These are phyloP conservation scores for Aldabrachelys gigantea DNA, from an alignment of 2,113 vertebrate genomes.

Conservation along the genomic window DNA sequence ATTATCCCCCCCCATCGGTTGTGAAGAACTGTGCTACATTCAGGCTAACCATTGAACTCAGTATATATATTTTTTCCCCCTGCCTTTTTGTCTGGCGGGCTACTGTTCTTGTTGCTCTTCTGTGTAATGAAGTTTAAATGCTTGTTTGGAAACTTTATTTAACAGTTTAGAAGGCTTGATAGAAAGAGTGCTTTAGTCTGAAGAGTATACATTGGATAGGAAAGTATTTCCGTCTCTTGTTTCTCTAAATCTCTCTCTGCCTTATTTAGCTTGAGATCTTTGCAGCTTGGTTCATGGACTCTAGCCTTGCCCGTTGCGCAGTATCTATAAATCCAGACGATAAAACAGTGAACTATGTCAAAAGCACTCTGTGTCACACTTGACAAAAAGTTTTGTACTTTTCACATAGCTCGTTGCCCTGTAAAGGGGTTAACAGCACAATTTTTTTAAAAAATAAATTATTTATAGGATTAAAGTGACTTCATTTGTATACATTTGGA, in stretches of 20 bases:
- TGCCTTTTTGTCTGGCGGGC: constrained; percentile 85
- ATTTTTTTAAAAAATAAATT: constrained; percentile 88
- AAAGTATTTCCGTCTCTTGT: constrained; percentile 85
- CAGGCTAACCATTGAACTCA: constrained; percentile 89
- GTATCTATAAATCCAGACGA: constrained; percentile 83
- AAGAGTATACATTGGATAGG: constrained; percentile 89
- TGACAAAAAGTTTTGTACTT: constrained; percentile 90
- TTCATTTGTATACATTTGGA: constrained; percentile 89
- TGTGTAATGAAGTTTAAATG: constrained; percentile 91
- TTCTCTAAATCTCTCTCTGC: constrained; percentile 86
- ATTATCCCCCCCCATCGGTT: constrained; percentile 84
- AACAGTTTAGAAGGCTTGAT: constrained; percentile 94
- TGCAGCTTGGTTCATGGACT: constrained; percentile 91
- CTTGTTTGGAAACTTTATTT: constrained; percentile 94
- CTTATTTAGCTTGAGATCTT: constrained; percentile 90
- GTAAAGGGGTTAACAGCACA: constrained; percentile 87
- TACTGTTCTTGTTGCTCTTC: constrained; percentile 89
- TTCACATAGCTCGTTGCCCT: constrained; percentile 86
- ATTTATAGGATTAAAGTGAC: constrained; percentile 90
- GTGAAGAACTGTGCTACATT: constrained; percentile 90
- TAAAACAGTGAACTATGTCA: constrained; percentile 85
- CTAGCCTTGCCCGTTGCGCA: constrained; percentile 86
- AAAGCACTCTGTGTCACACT: constrained; percentile 87
- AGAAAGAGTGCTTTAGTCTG: constrained; percentile 93
- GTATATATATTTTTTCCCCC: constrained; percentile 86